phyloP scores from a whole-genome alignment of 2,888 invertebrate genomes.

The Meteorus cinctellus region DNA sequence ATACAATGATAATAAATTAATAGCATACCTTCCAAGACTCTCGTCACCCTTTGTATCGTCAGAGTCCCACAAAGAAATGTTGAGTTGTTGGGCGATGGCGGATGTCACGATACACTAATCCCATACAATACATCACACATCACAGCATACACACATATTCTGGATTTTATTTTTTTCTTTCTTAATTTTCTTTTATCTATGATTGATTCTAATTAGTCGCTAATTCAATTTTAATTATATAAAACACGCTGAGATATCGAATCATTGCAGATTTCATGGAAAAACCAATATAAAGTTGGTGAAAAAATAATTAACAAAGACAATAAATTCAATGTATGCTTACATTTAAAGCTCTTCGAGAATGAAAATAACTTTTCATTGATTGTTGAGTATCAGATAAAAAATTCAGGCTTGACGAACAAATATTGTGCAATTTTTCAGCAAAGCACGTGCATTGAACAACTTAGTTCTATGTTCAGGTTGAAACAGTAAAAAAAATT shows the following conservation, averaged over 20 bases:
- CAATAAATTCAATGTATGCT: neutral
- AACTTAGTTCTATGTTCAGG: conserved; percentile 19
- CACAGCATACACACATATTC: conserved; percentile 65
- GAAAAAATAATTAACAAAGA: neutral
- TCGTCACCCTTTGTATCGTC: conserved; percentile 92
- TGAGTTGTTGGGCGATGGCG: conserved; percentile 82
- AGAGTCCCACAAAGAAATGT: conserved; percentile 87
- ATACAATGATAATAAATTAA: conserved; percentile 28
- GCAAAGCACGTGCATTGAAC: conserved; percentile 63
- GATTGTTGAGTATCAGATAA: neutral
- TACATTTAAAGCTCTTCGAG: conserved; percentile 7
- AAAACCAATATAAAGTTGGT: neutral
- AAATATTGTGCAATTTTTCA: conserved; percentile 49
- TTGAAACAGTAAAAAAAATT: conserved; percentile 26
- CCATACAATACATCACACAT: conserved; percentile 71
- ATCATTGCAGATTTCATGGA: neutral
- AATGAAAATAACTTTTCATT: neutral
- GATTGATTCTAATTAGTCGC: neutral
- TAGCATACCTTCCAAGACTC: conserved; percentile 87
- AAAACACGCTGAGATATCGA: neutral
- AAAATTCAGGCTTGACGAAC: conserved; percentile 34
- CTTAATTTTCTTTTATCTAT: neutral
- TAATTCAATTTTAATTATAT: conserved; percentile 9
- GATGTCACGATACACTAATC: conserved; percentile 72
- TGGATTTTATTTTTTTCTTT: neutral